These are phyloP conservation scores for Eupithecia abbreviata DNA, from an alignment of 2,888 invertebrate species.

Conservation along the genomic window DNA sequence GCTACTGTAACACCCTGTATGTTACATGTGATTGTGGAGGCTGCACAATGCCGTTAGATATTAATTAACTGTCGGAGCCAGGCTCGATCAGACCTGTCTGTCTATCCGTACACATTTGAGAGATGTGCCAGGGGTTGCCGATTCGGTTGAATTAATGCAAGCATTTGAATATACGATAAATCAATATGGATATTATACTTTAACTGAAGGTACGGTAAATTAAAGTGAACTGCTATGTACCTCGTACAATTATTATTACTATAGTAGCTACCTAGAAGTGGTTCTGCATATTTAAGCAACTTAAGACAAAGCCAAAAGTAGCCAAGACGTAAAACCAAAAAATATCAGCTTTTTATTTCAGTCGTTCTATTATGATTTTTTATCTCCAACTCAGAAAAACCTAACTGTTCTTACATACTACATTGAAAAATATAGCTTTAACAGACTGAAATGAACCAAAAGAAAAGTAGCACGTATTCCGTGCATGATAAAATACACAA, in stretches of 20 bases:
- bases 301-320: no score
- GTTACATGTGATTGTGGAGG: background rate
- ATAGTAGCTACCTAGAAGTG: no score
- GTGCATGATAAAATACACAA: background rate
- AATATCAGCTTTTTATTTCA: no score
- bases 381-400: background rate
- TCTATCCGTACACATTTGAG: background rate
- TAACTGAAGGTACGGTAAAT: no score
- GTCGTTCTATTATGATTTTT: background rate
- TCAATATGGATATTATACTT: background rate
- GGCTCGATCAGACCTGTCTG: constrained; percentile 29
- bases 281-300: no score
- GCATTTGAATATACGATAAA: background rate
- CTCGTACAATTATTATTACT: no score
- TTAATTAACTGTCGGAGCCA: constrained; percentile 46
- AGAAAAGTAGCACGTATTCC: background rate
- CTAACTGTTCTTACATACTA: no score
- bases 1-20: background rate
- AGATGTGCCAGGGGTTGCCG: background rate
- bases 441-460: background rate
- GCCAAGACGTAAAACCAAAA: no score
- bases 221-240: no score
- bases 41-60: constrained; percentile 33
- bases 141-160: background rate
- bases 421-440: no score